Percentiles rank a stretch among this genome's conserved stretches.
These are phyloP conservation scores for Danio albolineatus DNA, from an alignment of 2,797 vertebrate species.

Conservation along the genomic window DNA sequence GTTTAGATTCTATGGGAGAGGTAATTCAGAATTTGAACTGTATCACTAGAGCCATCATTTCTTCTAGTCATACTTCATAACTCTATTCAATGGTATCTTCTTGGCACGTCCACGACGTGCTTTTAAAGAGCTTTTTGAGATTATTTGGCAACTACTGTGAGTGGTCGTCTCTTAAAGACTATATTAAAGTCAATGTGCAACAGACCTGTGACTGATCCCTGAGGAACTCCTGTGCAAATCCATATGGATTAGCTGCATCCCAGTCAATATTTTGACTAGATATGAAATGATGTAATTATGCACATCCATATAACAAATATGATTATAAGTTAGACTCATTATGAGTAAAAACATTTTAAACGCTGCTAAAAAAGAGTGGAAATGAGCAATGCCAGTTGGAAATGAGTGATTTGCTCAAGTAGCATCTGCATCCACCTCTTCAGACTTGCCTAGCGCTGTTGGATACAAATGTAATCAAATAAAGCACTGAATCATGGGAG, in stretches of 20 bases:
- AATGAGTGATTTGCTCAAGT: neutral
- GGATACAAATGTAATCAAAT: constrained; percentile 42
- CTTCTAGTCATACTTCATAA: constrained; percentile 54
- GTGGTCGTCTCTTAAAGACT: constrained; percentile 15
- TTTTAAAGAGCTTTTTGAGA: constrained; percentile 50
- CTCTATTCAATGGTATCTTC: constrained; percentile 47
- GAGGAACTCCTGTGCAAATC: constrained; percentile 5
- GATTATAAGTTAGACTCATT: too few relatives aligned
- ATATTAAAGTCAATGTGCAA: neutral
- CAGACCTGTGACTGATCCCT: neutral
- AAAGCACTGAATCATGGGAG: constrained; percentile 29
- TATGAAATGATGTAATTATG: too few relatives aligned
- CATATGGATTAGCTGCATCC: neutral
- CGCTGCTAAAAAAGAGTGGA: neutral
- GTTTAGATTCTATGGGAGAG: constrained; percentile 43
- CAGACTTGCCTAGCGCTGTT: constrained; percentile 14
- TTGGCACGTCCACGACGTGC: constrained; percentile 47
- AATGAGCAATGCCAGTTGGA: neutral
- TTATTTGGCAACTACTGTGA: constrained; percentile 30
- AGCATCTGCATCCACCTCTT: constrained; percentile 2
- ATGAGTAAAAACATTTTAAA: neutral
- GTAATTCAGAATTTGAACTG: constrained; percentile 44
- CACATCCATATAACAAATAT: too few relatives aligned
- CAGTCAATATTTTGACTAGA: neutral
- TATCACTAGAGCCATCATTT: constrained; percentile 50